phyloP scores from a whole-genome alignment of 1,140 invertebrate genomes.

The Forficula auricularia region DNA sequence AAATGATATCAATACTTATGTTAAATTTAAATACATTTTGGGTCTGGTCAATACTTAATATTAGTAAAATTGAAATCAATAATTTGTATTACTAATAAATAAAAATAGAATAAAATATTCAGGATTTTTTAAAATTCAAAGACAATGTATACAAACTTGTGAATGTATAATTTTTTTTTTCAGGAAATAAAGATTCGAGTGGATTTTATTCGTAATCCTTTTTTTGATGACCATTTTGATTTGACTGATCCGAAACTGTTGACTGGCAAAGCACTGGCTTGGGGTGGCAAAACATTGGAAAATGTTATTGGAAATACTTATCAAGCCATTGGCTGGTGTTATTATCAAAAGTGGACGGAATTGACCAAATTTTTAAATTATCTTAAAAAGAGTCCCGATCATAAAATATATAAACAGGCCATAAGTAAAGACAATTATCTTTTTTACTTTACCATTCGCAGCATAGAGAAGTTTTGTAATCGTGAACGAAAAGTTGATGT shows the following conservation, averaged over 20 bases:
- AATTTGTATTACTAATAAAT: no score
- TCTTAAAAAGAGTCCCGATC: constrained; percentile 19
- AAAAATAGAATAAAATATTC: no score
- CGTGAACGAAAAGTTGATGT: constrained; percentile 23
- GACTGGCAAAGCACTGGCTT: constrained; percentile 59
- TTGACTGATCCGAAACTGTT: constrained; percentile 43
- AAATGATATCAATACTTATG: no score
- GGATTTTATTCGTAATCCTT: constrained; percentile 57
- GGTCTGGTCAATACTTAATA: no score
- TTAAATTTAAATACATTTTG: no score
- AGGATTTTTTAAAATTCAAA: no score
- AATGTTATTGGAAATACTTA: constrained; percentile 41
- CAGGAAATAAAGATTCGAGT: constrained; percentile 58
- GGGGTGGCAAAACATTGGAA: constrained; percentile 33
- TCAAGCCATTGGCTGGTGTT: constrained; percentile 43
- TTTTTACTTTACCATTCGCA: constrained; percentile 1
- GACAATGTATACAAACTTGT: not conserved
- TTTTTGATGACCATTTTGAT: constrained; percentile 78
- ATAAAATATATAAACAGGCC: constrained; percentile 21
- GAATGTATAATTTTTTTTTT: constrained; percentile 7
- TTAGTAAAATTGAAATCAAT: no score
- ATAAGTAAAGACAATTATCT: constrained; percentile 12
- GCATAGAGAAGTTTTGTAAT: constrained; percentile 27
- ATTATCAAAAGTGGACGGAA: constrained; percentile 48
- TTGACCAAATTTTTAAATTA: constrained; percentile 27